Evolutionary conservation across 1,140 invertebrate genomes (phyloP).

Genomic region (Polypedilum vanderplanki): DNA sequence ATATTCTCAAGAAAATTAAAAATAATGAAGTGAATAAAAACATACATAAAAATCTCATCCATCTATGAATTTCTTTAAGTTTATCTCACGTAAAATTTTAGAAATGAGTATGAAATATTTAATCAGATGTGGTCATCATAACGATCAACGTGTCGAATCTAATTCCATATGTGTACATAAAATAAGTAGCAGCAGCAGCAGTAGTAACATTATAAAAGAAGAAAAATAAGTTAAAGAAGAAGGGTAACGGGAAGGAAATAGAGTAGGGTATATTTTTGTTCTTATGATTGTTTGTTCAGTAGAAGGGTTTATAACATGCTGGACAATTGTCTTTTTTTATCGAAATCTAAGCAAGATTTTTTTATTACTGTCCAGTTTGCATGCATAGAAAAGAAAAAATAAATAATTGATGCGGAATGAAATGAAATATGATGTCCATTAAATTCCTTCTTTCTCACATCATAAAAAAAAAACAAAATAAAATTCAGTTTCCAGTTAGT

Average conservation of each 20-base stretch:
- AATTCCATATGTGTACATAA: not conserved
- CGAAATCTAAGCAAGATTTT: constrained; percentile 1
- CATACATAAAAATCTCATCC: not conserved
- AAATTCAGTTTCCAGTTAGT: not conserved
- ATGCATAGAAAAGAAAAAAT: not conserved
- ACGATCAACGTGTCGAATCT: constrained; percentile 27
- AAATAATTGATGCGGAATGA: constrained; percentile 19
- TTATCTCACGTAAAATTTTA: not conserved
- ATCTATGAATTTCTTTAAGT: not conserved
- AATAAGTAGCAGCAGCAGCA: not conserved
- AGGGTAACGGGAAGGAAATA: not conserved
- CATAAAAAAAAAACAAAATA: not conserved
- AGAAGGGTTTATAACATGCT: not conserved
- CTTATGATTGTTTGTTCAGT: not conserved
- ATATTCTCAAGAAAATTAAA: not conserved
- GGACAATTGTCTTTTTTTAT: not conserved
- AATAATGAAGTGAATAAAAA: not conserved
- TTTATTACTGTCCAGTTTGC: not conserved
- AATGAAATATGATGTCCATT: constrained; percentile 25
- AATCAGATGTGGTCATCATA: constrained; percentile 28
- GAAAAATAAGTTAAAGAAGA: not conserved
- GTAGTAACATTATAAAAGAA: not conserved
- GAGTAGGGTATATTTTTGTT: not conserved
- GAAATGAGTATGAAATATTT: not conserved
- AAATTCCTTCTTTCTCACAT: constrained; percentile 26